phyloP scores from a whole-genome alignment of 1,140 invertebrate genomes.

The Proctacanthus coquilletti region DNA sequence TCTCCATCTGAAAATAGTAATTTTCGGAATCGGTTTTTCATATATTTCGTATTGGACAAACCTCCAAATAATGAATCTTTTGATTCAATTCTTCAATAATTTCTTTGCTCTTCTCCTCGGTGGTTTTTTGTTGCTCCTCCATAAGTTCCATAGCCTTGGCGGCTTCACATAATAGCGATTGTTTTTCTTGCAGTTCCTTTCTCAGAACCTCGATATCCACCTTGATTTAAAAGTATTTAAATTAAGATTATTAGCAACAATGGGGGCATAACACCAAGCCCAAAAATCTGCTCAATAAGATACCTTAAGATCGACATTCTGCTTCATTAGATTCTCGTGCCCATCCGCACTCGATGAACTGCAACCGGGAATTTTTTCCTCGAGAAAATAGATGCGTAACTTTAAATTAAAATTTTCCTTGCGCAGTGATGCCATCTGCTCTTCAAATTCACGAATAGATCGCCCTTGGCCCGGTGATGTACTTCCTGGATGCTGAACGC shows the following conservation, averaged over 20 bases:
- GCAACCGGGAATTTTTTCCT: slow-evolving; percentile 40
- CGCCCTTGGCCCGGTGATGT: slow-evolving; percentile 38
- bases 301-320: slow-evolving; percentile 66
- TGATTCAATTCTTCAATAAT: slow-evolving; percentile 22
- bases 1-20: neutral
- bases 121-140: slow-evolving; percentile 38
- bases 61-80: slow-evolving; percentile 17
- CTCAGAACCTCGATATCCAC: slow-evolving; percentile 62
- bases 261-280: neutral
- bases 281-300: neutral
- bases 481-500: slow-evolving; percentile 13
- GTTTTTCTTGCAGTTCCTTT: slow-evolving; percentile 65
- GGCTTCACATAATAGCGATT: slow-evolving; percentile 65
- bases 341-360: slow-evolving; percentile 6
- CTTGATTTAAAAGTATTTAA: slow-evolving; percentile 30
- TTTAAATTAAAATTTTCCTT: slow-evolving; percentile 90
- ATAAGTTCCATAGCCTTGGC: slow-evolving; percentile 60
- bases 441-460: slow-evolving; percentile 82
- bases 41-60: too few relatives aligned
- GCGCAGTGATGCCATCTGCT: slow-evolving; percentile 60
- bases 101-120: slow-evolving; percentile 14
- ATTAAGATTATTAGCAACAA: slow-evolving; percentile 1
- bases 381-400: slow-evolving; percentile 75
- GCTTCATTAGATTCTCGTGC: slow-evolving; percentile 32
- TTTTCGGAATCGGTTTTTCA: too few relatives aligned